These are phyloP conservation scores for Mustela lutreola DNA, from an alignment of 2,113 vertebrate species.

Conservation along the genomic window DNA sequence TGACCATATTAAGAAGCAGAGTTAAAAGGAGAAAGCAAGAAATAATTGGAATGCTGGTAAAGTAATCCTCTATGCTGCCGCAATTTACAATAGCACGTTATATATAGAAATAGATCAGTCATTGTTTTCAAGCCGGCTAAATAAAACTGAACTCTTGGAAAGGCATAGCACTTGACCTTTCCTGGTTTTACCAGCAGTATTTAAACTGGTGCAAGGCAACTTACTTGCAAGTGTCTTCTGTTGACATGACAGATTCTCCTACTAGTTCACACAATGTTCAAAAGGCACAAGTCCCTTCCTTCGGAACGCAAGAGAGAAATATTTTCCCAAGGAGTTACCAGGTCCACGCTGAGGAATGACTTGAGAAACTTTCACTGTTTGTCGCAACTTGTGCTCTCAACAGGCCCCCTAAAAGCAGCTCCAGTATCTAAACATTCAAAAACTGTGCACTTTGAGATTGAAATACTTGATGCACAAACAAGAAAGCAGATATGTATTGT, in stretches of 20 bases:
- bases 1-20: slow-evolving; percentile 64
- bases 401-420: slow-evolving; percentile 81
- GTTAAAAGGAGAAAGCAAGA: slow-evolving; percentile 75
- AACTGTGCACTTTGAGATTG: slow-evolving; percentile 88
- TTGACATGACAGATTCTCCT: slow-evolving; percentile 79
- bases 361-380: slow-evolving; percentile 84
- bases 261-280: slow-evolving; percentile 83
- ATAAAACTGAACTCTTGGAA: slow-evolving; percentile 87
- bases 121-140: slow-evolving; percentile 88
- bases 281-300: slow-evolving; percentile 76
- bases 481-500: slow-evolving; percentile 90
- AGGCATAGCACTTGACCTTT: slow-evolving; percentile 88
- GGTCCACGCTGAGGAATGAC: slow-evolving; percentile 74
- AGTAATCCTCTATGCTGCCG: slow-evolving; percentile 51
- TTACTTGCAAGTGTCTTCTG: slow-evolving; percentile 69
- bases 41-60: slow-evolving; percentile 70
- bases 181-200: slow-evolving; percentile 74
- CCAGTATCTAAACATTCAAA: slow-evolving; percentile 85
- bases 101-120: slow-evolving; percentile 89
- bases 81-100: slow-evolving; percentile 84
- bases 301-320: slow-evolving; percentile 70
- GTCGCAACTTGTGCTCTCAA: slow-evolving; percentile 86
- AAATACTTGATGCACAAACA: slow-evolving; percentile 89
- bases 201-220: slow-evolving; percentile 82
- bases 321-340: slow-evolving; percentile 69